Evolutionary conservation across 2,888 invertebrate species (phyloP).

Genomic region (Physocephala rufipes): DNA sequence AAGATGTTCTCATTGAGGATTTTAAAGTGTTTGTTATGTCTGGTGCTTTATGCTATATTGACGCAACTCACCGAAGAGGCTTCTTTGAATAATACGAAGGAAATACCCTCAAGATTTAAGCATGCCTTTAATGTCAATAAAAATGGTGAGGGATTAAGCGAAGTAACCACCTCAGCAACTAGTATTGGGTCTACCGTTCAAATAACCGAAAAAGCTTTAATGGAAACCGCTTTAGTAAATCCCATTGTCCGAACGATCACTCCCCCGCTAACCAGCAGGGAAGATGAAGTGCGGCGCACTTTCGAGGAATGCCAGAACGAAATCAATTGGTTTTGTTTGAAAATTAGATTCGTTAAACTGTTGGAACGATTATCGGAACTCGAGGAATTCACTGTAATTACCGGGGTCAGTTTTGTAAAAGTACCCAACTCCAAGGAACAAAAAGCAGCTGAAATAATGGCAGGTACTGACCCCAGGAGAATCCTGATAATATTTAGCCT

Average conservation of each 20-base stretch:
- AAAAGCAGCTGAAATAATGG: conserved; percentile 74
- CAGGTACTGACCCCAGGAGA: conserved; percentile 60
- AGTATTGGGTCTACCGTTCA: too few relatives aligned
- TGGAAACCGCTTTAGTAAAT: conserved; percentile 21
- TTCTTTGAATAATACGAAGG: conserved; percentile 38
- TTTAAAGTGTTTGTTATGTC: conserved; percentile 54
- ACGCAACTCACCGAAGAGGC: conserved; percentile 51
- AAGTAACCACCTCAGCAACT: too few relatives aligned
- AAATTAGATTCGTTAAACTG: conserved; percentile 79
- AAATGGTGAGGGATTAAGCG: conserved; percentile 25
- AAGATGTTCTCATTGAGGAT: conserved; percentile 52
- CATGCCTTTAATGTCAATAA: neutral
- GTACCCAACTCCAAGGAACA: conserved; percentile 71
- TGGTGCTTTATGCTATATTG: conserved; percentile 51
- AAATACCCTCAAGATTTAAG: too few relatives aligned
- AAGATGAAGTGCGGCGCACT: conserved; percentile 53
- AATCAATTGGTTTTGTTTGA: conserved; percentile 79
- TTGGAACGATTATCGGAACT: conserved; percentile 78
- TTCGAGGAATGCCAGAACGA: conserved; percentile 69
- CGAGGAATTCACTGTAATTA: conserved; percentile 73
- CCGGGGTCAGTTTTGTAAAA: conserved; percentile 79
- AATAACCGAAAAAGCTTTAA: conserved; percentile 8
- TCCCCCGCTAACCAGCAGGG: conserved; percentile 10
- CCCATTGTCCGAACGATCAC: conserved; percentile 34
- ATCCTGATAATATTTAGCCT: neutral